Base-by-base conservation (phyloP, 2,797 vertebrate species). In the Peromyscus nudipes region DNA sequence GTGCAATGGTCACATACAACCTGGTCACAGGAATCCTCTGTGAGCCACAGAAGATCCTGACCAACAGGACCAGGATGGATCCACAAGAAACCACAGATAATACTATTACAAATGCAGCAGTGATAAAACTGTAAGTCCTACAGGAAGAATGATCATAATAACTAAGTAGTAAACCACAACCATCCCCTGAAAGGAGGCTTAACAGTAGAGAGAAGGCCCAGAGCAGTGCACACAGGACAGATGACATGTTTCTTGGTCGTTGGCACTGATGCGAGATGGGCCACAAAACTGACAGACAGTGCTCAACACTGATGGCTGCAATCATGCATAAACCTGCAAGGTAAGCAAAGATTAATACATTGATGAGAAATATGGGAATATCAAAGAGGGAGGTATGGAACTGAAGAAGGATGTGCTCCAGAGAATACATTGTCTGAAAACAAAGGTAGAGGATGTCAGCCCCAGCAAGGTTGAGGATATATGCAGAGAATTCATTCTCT, bases 391-490 rank as follows among this genome's bases (percentile, higher is more conserved):
- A 49, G 3, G 0, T 11, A 71, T 27, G 0, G 2, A 76, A 10
- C 14, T 8, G 6, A 9, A 3, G 1, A 34, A 85, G 4, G 23
- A 92, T 1, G 27, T 0, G 1, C 1, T 11, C 0, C 17, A 85
- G 43, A n/a, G 1, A 40, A 16, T 12, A 0, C 29, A 25, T 4
- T 37, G 49, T 12, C 60, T 37, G 34, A 65, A n/a, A 10, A 6
- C 88, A 73, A 8, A 97, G 89, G 73, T 71, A 87, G 40, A 95
- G 13, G 23, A 55, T 67, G 52, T 97, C 84, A 2, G 96, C 91
- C 9, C 31, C 7, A 0, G 73, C 81, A 67, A 97, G 92, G 76
- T 96, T 96, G 90, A 97, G 86, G 89, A 92, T 76, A 52, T 96
- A 94, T 29, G 94, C 7, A 0, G 93, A 81, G 84, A 91, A 80